Evolutionary conservation across 2,113 vertebrate species (phyloP), one percentile per base, ranked within the genome.

Genomic region (Austrofundulus limnaeus): DNA sequence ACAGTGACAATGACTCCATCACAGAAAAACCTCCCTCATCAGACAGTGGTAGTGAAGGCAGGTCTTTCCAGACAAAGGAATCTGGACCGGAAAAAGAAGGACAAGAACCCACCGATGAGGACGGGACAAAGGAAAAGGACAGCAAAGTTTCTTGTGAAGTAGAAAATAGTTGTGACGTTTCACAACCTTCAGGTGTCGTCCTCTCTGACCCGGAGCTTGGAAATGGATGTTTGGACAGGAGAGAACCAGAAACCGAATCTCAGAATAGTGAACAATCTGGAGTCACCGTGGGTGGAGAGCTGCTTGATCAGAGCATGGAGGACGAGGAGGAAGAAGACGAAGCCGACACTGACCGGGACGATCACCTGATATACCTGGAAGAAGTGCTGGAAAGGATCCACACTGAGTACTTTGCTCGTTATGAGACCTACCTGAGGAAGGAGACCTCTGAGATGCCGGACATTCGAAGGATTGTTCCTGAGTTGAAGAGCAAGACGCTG

Each of bases 251-350:
- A 86, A 98, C 95, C 0, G 96, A 98, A 68, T 99, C 97, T 1
- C 97, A 98, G 90, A 97, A 95, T 57, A 99, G 96, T 9, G 95
- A 98, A 59, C 96, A 95, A 53, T 98, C 97, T 1, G 96, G 95
- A 1, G 89, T 99, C 77, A 97, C 96, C 0, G 94, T 92, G 66
- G 96, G 95, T 0, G 92, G 97, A 19, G 92, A 98, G 85, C 94
- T 95, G 42, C 90, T 98, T 69, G 96, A 97, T 72, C 96, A 98
- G 89, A 97, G 94, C 24, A 92, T 96, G 89, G 96, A 95, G 57
- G 96, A 97, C 10, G 94, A 95, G 2, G 92, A 93, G 21, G 90
- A 92, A 1, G 94, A 92, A 1, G 94, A 95, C 5, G 94, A 95
- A 25, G 91, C 89, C 0, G 96, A 98, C 41, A 81, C 71, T 0